Base-by-base conservation (phyloP, 2,797 vertebrate species). In the Corythornis leucogaster region DNA sequence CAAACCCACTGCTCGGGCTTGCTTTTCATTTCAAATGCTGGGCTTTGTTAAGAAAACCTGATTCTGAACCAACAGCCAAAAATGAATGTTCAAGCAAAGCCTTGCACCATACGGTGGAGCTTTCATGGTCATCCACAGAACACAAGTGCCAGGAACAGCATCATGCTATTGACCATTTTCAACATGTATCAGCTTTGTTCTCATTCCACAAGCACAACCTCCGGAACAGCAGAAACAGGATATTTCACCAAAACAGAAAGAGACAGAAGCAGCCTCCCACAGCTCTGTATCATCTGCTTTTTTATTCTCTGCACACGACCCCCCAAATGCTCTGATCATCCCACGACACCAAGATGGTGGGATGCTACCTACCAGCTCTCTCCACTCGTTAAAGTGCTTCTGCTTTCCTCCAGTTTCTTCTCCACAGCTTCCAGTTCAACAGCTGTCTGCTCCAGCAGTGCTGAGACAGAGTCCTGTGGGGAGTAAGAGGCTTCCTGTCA, bases 361-460 rank as follows among this genome's bases (percentile, higher is more conserved):
- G 22, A 35, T 48, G 26, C 19, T 25, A 97, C 98, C 97, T 96
- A 99, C 99, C 99, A 99, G 85, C 97, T 97, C 31, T 98, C 97
- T n/a, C 96, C 97, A 53, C 97, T 96, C 5, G 73, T 88, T 87
- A 96, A 96, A 64, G 95, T 79, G 87, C 97, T 95, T 90, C 95
- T 96, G 73, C 94, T 93, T 61, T 96, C 97, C 91, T 97, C 92
- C 11, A 96, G 92, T 92, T 96, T 96, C 95, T 98, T 97, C 93
- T 98, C 98, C 66, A 97, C 97, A 54, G 96, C 96, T 92, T 97
- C 96, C 94, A 98, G 97, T 93, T 98, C 98, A 88, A 97, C 97
- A 8, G 97, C 97, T 42, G 98, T 97, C 96, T 97, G 97, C 92
- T 98, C 97, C 55, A 98, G 91, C 73, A 98, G 96, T 35, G 97